Base-by-base conservation (phyloP, 2,888 invertebrate genomes). In the Ectemnius cavifrons region DNA sequence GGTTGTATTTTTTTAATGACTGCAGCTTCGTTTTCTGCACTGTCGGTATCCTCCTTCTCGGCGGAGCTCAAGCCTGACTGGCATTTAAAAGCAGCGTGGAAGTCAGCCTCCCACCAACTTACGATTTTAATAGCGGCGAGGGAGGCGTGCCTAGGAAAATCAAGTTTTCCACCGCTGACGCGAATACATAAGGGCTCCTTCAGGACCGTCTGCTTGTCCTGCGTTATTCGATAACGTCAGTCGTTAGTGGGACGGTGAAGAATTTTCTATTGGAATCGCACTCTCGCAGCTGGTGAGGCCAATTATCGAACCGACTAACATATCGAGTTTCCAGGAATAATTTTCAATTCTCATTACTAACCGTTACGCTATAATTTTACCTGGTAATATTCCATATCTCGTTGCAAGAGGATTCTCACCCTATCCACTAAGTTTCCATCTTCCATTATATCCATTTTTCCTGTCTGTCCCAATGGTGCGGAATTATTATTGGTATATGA, bases 361-460 rank as follows among this genome's bases (percentile, higher is more conserved):
- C 4, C 11, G 37, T 37, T 37, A 8, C 11, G 11, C 37, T 23
- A 37, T 46, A 14, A 14, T n/a, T 4, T 23, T 90, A 95, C 96
- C 93, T 95, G 95, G 92, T 97, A 97, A 91, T 96, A 96, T 87
- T 96, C 95, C 91, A 96, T 93, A 91, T 97, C 96, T 71, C 96
- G 92, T 91, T 96, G 96, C 72, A 97, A 92, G 63, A 97, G 92
- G 85, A 97, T 96, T 79, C 95, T 94, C 80, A 97, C 96, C 82
- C 96, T 93, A 90, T 97, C 96, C 94, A 96, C 96, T 91, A 97
- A 94, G 93, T 96, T 96, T 18, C 96, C 96, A 93, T 97, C 96
- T 93, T 97, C 96, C 92, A 97, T 96, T 58, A 97, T 95, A 91
- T 96, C 96, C 96, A 96, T 96, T 78, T 75, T 87, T 52, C 8